Evolutionary conservation across 2,888 invertebrate genomes (phyloP), one percentile per base, ranked within the genome.

Genomic region (Acronicta leporina): DNA sequence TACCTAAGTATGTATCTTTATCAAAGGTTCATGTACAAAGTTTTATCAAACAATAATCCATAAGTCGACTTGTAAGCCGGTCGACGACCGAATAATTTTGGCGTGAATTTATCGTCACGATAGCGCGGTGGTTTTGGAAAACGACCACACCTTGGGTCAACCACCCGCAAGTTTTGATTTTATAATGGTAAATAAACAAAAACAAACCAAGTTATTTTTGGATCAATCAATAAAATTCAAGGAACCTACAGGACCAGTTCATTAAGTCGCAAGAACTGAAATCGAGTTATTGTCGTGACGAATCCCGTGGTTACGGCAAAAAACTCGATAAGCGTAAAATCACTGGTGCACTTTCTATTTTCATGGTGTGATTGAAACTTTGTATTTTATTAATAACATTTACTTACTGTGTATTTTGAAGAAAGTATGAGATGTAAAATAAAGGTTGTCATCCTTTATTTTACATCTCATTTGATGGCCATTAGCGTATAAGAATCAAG

Each of bases 31-130:
- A 72, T 63, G 54, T 61, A 54, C 63, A 73, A 65, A 64, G 56
- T 66, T 69, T 67, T 63, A 71, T 30, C 46, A 63, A 75, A 73
- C 65, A 70, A 74, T 68, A 79, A 80, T 72, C 68, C 74, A 79
- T 72, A 68, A 72, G 61, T 63, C 68, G 53, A 62, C 75, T 65
- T 65, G 68, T 71, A 70, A 63, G 53, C 65, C 81, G 82, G 81
- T 82, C 85, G 78, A 76, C 78, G 88, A 84, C 87, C 87, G 86
- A 75, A 83, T 86, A 84, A 87, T 86, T 86, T 90, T 87, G 81
- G 87, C 89, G 85, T 86, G 86, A 87, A 87, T 85, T 38, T 87
- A 87, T 83, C 76, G 85, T 87, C 87, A 87, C 87, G 87, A 87
- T 87, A 80, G 80, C 80, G 63, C 84, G 81, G 84, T 86, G 81